These are phyloP conservation scores for Heteractis magnifica DNA, from an alignment of 92 coral and sea anemone species.

Conservation along the genomic window DNA sequence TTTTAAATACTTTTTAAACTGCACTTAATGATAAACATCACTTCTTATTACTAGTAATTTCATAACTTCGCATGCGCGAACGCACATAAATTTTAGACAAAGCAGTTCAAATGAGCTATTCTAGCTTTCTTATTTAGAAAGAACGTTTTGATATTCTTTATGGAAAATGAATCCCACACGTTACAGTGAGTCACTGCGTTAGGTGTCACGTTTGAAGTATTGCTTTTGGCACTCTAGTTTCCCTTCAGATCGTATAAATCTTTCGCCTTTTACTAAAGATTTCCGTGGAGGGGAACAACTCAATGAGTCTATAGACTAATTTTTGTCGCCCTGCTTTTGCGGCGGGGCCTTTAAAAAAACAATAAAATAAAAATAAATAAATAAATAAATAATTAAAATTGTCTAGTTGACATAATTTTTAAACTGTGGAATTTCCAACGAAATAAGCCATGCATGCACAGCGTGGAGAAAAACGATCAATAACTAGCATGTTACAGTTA, in stretches of 20 bases:
- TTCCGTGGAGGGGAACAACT: slow-evolving; percentile 92
- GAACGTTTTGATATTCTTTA: background rate
- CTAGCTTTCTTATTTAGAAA: background rate
- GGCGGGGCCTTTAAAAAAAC: too few relatives aligned
- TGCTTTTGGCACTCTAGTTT: slow-evolving; percentile 5
- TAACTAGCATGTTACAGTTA: too few relatives aligned
- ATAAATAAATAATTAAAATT: too few relatives aligned
- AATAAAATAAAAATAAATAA: too few relatives aligned
- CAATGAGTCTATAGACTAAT: slow-evolving; percentile 79
- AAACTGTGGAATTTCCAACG: too few relatives aligned
- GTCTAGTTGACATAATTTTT: too few relatives aligned
- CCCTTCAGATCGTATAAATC: slow-evolving; percentile 60
- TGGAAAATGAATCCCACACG: background rate
- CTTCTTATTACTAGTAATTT: too few relatives aligned
- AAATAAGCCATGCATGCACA: too few relatives aligned
- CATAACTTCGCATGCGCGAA: too few relatives aligned
- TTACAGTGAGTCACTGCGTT: background rate
- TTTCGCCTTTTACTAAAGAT: slow-evolving; percentile 94
- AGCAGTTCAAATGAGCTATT: background rate
- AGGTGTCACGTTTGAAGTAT: background rate
- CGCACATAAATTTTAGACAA: background rate
- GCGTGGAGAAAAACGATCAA: too few relatives aligned
- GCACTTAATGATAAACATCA: too few relatives aligned
- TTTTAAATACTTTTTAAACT: too few relatives aligned
- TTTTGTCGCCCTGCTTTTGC: slow-evolving; percentile 18